Conservation (phyloP, 1,140 invertebrate genomes). For the Brachionus calyciflorus region DNA sequence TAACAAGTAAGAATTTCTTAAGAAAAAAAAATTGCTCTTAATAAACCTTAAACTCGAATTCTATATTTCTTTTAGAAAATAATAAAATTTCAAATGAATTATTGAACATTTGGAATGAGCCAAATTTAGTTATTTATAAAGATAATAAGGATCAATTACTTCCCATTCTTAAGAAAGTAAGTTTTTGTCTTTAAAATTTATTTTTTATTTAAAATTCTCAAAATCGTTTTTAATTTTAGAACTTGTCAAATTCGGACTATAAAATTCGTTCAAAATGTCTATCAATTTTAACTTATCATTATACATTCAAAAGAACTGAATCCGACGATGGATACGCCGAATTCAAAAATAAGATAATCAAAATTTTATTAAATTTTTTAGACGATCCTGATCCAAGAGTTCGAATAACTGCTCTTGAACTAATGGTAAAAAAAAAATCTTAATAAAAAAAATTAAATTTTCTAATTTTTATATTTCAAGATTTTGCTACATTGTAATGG, state of each 20-base stretch:
- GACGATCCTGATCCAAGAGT: conserved; percentile 80
- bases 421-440: conserved; percentile 72
- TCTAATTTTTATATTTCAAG: conserved; percentile 53
- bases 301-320: conserved; percentile 50
- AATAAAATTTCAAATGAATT: conserved; percentile 44
- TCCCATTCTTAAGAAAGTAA: conserved; percentile 38
- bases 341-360: conserved; percentile 46
- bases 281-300: conserved; percentile 66
- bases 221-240: conserved; percentile 60
- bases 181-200: neutral
- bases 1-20: neutral
- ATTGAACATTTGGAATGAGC: conserved; percentile 16
- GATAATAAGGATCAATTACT: conserved; percentile 1
- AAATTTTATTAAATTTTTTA: conserved; percentile 52
- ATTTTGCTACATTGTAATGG: conserved; percentile 72
- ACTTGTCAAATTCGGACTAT: conserved; percentile 71
- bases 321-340: conserved; percentile 47
- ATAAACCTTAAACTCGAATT: no score
- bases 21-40: neutral
- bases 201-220: neutral
- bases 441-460: neutral
- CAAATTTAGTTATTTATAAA: neutral
- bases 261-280: conserved; percentile 75
- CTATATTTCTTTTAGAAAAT: conserved; percentile 29
- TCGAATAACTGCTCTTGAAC: conserved; percentile 77